Conservation (phyloP, 2,888 invertebrate genomes). For the Crematogaster levior region DNA sequence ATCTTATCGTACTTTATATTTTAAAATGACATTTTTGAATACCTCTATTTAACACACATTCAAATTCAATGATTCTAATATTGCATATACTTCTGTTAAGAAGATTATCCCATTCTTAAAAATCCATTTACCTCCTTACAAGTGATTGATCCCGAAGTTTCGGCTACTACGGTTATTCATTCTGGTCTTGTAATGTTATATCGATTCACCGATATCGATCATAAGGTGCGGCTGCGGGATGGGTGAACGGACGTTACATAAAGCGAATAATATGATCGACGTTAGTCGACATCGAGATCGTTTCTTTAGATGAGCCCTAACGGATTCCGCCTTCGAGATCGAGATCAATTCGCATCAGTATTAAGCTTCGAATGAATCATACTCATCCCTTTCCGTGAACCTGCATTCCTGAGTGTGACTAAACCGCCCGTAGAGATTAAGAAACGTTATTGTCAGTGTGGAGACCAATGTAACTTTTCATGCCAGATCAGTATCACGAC, state of each 20-base stretch:
- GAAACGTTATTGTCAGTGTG: constrained; percentile 54
- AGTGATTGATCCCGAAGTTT: constrained; percentile 24
- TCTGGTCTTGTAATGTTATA: constrained; percentile 28
- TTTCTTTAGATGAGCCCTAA: constrained; percentile 42
- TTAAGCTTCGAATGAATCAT: constrained; percentile 40
- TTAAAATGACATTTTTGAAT: not conserved
- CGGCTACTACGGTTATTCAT: constrained; percentile 20
- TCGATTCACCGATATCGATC: constrained; percentile 35
- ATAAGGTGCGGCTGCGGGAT: constrained; percentile 23
- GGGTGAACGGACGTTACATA: constrained; percentile 20
- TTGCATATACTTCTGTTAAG: not conserved
- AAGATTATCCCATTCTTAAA: not conserved
- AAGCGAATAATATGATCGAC: constrained; percentile 40
- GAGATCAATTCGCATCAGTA: constrained; percentile 59
- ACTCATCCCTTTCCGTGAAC: constrained; percentile 51
- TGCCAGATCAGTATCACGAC: constrained; percentile 62
- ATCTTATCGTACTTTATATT: not conserved
- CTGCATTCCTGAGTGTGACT: constrained; percentile 55
- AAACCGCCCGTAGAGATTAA: constrained; percentile 48
- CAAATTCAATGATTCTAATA: constrained; percentile 2
- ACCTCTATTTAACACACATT: not conserved
- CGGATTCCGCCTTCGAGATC: constrained; percentile 29
- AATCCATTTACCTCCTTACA: constrained; percentile 3
- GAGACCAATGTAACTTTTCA: constrained; percentile 59
- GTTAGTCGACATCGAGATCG: constrained; percentile 30